Percentiles rank a stretch among this genome's conserved stretches.
Evolutionary conservation across 1,140 invertebrate species (phyloP).

Genomic region (Trichonephila inaurata): DNA sequence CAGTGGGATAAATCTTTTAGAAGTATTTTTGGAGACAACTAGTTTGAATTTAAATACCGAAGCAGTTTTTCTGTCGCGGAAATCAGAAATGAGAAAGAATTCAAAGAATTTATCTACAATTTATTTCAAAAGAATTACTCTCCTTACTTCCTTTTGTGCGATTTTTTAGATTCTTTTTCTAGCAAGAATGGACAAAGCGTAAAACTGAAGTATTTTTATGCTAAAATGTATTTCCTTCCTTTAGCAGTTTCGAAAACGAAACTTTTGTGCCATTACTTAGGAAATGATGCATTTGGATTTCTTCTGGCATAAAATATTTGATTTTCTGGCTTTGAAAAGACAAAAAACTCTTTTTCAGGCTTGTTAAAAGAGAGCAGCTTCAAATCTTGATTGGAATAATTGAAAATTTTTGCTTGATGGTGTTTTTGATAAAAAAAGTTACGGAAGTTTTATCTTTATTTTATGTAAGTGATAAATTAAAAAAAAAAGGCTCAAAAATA

Average conservation of each 20-base stretch:
- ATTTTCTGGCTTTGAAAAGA: neutral
- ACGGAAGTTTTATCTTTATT: no score
- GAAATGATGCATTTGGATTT: neutral
- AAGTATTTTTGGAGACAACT: neutral
- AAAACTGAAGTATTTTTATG: neutral
- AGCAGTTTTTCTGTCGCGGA: neutral
- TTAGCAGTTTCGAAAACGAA: neutral
- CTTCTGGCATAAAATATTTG: neutral
- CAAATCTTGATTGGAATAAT: no score
- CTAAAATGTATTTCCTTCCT: neutral
- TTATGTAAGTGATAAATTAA: no score
- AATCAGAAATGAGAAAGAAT: neutral
- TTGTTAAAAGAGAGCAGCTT: no score
- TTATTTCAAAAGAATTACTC: neutral
- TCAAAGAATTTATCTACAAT: neutral
- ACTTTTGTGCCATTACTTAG: neutral
- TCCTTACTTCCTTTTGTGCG: neutral
- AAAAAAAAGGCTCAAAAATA: no score
- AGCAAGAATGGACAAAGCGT: neutral
- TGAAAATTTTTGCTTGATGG: no score
- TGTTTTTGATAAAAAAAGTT: no score
- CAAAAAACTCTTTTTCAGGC: no score
- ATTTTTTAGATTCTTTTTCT: neutral
- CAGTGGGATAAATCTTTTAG: neutral
- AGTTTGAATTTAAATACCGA: neutral